Percentiles rank a stretch among this genome's conserved stretches.
Conservation (phyloP, 2,113 vertebrate genomes). For the Pangasianodon gigas region DNA sequence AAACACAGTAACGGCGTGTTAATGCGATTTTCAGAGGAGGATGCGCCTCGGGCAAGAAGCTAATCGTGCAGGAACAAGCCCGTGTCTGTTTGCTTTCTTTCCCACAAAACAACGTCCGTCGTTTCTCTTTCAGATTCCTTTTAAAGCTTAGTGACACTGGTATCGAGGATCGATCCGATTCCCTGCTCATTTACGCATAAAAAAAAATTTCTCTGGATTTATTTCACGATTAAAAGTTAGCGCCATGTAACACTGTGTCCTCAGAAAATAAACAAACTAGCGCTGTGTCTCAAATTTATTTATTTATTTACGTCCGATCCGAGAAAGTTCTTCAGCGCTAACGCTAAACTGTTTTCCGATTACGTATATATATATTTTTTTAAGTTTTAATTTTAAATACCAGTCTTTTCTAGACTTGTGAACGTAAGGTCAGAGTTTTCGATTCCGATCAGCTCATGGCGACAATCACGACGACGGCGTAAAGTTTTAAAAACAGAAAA, state of each 20-base stretch:
- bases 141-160: accelerated
- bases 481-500: not conserved
- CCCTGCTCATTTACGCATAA: not conserved
- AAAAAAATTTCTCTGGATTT: too few species aligned
- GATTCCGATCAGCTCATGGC: not conserved
- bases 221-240: too few species aligned
- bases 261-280: not conserved
- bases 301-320: too few species aligned
- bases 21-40: constrained; percentile 16
- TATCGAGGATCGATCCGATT: not conserved
- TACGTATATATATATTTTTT: too few species aligned
- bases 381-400: too few species aligned
- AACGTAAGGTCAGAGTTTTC: not conserved
- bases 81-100: not conserved
- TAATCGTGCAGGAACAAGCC: constrained; percentile 24
- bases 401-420: not conserved
- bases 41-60: constrained; percentile 4
- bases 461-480: not conserved
- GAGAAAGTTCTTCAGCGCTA: too few species aligned
- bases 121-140: not conserved
- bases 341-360: too few species aligned
- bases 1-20: not conserved
- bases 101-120: not conserved
- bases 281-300: too few species aligned
- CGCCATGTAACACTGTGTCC: not conserved